Evolutionary conservation across 2,888 invertebrate species (phyloP), one percentile per base, ranked within the genome.

Genomic region (Cremastinae sp.): DNA sequence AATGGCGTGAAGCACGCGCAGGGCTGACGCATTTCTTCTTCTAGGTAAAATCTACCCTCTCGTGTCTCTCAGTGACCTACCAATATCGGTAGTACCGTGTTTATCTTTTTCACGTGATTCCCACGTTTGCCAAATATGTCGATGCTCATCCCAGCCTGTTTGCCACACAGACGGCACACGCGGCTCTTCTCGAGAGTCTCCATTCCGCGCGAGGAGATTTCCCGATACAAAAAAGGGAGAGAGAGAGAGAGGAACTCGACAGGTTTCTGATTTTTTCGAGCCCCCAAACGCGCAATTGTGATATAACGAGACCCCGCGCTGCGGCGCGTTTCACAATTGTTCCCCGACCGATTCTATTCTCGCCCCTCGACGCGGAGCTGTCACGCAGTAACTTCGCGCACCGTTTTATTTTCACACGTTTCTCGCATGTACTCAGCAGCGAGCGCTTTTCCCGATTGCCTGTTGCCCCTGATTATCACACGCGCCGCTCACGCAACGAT

Each of bases 131-230:
- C 87, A 78, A 89, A 89, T 66, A 89, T 87, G 72, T 89, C 81
- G 79, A 89, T 83, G 45, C 85, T 82, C 43, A 86, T 86, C 51
- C 84, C 87, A 36, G 77, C 85, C 12, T 85, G 81, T 49, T 86
- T 85, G 65, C 89, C 89, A 77, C 89, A 89, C 36, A 89, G 81
- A 62, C 89, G 87, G 79, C 89, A 89, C 72, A 87, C 83, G 64
- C 85, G 84, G 65, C 87, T 87, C 45, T 83, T 82, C 56, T 89
- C 89, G 73, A 88, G 83, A 53, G 89, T 88, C 83, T 89, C 89
- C 89, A 89, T 89, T 69, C 68, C 79, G 65, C 72, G 20, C 43
- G n/a, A n/a, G n/a, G n/a, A n/a, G n/a, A n/a, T n/a, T n/a, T n/a
- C 36, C 10, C 47, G 28, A 53, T 22, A 20, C 10, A 41, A 20